Evolutionary conservation across 2,113 vertebrate genomes (phyloP).

Genomic region (Rissa tridactyla): DNA sequence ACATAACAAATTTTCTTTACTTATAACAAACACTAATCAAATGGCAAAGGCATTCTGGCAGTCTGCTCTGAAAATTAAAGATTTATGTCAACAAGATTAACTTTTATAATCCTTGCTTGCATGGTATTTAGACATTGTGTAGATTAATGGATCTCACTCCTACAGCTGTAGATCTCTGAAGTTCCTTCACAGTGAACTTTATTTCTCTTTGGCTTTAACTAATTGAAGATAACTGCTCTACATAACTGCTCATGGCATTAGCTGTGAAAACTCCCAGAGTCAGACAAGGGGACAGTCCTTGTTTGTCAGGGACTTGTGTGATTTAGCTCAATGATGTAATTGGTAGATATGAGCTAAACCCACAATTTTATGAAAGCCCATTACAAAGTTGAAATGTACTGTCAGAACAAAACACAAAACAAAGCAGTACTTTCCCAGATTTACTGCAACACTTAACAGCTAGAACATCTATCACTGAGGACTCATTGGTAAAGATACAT

Average conservation of each 20-base stretch:
- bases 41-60: not conserved
- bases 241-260: not conserved
- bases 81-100: constrained; percentile 40
- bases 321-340: not conserved
- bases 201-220: constrained; percentile 8
- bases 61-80: constrained; percentile 9
- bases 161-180: not conserved
- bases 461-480: not conserved
- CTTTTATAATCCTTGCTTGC: constrained; percentile 6
- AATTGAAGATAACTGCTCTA: not conserved
- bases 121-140: not conserved
- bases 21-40: constrained; percentile 25
- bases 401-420: not conserved
- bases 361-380: not conserved
- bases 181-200: not conserved
- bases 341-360: not conserved
- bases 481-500: not conserved
- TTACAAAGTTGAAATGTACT: not conserved
- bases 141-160: constrained; percentile 14
- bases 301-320: not conserved
- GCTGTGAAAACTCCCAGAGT: not conserved
- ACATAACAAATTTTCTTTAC: not conserved
- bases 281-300: not conserved
- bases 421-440: not conserved
- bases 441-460: not conserved